Percentiles rank a stretch among this genome's conserved stretches.
These are phyloP conservation scores for Phylloscopus trochilus DNA, from an alignment of 2,113 vertebrate genomes.

Conservation along the genomic window DNA sequence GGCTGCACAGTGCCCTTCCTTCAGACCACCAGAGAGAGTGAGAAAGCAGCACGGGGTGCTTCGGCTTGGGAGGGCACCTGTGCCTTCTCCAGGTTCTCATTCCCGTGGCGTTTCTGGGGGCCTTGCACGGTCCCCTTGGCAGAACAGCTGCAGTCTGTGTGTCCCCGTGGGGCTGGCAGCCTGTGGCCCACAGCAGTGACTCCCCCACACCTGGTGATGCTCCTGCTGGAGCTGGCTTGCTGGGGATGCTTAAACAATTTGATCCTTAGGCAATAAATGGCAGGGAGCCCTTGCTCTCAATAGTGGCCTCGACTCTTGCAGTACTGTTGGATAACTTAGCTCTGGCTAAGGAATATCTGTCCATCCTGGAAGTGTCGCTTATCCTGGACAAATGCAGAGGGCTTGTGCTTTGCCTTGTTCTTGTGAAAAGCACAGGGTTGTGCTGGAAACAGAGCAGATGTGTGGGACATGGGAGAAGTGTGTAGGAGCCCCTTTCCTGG, in stretches of 20 bases:
- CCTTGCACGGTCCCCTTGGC: too few species aligned
- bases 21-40: neutral
- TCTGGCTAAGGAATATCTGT: neutral
- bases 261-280: neutral
- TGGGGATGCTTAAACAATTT: neutral
- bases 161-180: fast-evolving
- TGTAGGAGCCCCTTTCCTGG: neutral
- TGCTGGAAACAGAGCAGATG: neutral
- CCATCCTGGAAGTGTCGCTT: neutral
- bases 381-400: neutral
- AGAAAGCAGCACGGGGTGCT: fast-evolving
- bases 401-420: neutral
- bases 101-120: neutral
- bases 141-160: neutral
- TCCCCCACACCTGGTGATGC: neutral
- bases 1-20: neutral
- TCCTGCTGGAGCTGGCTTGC: neutral
- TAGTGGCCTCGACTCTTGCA: neutral
- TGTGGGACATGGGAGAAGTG: neutral
- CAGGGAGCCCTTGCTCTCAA: neutral
- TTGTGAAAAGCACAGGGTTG: neutral
- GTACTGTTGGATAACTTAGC: neutral
- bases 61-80: neutral
- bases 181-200: neutral
- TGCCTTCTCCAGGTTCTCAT: neutral